Base-by-base conservation (phyloP, 2,113 vertebrate species). In the Salvelinus alpinus region DNA sequence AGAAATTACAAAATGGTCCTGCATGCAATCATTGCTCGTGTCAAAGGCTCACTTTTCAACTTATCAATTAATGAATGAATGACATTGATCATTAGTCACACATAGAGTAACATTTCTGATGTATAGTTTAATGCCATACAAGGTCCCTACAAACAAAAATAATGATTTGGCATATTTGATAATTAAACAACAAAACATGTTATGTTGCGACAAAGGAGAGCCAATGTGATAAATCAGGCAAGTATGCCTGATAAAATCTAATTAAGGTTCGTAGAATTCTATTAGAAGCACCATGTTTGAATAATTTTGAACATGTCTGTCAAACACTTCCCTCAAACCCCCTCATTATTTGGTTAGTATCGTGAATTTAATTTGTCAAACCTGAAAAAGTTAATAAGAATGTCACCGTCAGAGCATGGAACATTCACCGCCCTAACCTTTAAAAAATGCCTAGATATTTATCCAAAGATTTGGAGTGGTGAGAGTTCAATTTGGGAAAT, bases 361-460 rank as follows among this genome's bases (percentile, higher is more conserved):
- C 31, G 82, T 80, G 85, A 76, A 86, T 91, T 92, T 88, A 90
- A 92, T 90, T 91, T 90, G 84, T 89, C 80, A 84, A 90, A 85
- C 85, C 78, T 76, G 57, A 74, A 84, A 87, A 89, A 84, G 84
- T 90, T 88, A 86, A 88, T 89, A 87, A 89, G 84, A 80, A 80
- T 74, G 75, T 78, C 77, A 78, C 65, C 70, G 66, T 51, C 76
- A 72, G 67, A 48, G 70, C 68, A 84, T 78, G 51, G 70, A 71
- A 82, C 66, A 71, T 71, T 77, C 67, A 24, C 72, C 76, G 84
- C 71, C 68, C 76, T 88, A 91, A 88, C 89, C 91, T 92, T 92
- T 64, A 69, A 77, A 75, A 88, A 76, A 79, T 75, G 72, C 78
- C 72, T 54, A 8, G 77, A 85, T 78, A 82, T 80, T 88, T 86